A percentile compares a stretch with the other conserved stretches of the same genome.
These are phyloP conservation scores for Ophthalmolycus amberensis DNA, from an alignment of 2,113 vertebrate species.

Conservation along the genomic window DNA sequence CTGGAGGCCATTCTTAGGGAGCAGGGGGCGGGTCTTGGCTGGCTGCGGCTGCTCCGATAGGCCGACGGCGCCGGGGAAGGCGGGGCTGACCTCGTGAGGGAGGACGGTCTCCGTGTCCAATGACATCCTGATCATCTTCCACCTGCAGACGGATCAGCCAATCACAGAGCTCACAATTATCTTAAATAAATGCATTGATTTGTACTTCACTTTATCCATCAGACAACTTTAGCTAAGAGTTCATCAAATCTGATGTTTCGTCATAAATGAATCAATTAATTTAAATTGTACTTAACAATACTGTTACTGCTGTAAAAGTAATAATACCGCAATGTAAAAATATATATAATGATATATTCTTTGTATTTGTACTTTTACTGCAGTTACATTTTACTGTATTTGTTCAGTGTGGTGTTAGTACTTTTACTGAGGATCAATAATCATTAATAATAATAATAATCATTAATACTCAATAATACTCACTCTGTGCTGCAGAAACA, in stretches of 20 bases:
- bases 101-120: slow-evolving; percentile 72
- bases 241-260: too few species aligned
- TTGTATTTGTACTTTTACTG: too few species aligned
- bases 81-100: slow-evolving; percentile 23
- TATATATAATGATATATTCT: too few species aligned
- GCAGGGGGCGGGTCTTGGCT: slow-evolving; percentile 50
- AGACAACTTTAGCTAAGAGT: too few species aligned
- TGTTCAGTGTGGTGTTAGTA: neutral
- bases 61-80: slow-evolving; percentile 40
- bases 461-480: slow-evolving; percentile 5
- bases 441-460: neutral
- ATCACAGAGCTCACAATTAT: slow-evolving; percentile 38
- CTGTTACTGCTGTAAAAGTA: too few species aligned
- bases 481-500: slow-evolving; percentile 23
- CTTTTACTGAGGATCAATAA: neutral
- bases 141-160: slow-evolving; percentile 4
- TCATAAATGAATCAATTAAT: too few species aligned
- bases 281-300: too few species aligned
- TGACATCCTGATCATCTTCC: slow-evolving; percentile 78
- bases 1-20: slow-evolving; percentile 85
- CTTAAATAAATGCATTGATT: too few species aligned
- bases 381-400: too few species aligned
- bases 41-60: slow-evolving; percentile 63
- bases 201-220: too few species aligned
- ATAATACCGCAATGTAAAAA: too few species aligned